phyloP scores from a whole-genome alignment of 2,888 invertebrate species.

The Plebejus melissa region DNA sequence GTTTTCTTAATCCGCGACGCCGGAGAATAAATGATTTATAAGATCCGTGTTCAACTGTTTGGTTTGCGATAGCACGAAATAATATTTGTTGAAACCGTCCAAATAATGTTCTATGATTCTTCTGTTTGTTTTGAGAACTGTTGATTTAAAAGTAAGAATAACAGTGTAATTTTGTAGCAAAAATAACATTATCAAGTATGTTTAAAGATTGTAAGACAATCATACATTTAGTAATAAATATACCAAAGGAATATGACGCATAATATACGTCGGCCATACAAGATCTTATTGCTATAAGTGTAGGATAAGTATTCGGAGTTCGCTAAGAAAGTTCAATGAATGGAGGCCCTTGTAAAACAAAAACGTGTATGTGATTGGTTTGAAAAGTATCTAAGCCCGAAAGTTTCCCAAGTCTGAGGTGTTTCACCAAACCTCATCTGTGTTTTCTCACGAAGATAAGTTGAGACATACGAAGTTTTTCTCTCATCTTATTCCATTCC shows the following conservation, averaged over 20 bases:
- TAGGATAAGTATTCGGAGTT: constrained; percentile 1
- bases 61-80: constrained; percentile 35
- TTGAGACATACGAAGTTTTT: constrained; percentile 34
- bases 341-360: constrained; percentile 18
- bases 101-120: constrained; percentile 19
- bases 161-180: not conserved
- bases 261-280: not conserved
- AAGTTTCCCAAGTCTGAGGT: constrained; percentile 40
- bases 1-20: constrained; percentile 69
- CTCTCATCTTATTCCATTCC: constrained; percentile 36
- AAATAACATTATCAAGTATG: not conserved
- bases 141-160: constrained; percentile 3
- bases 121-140: not conserved
- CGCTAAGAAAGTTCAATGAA: constrained; percentile 14
- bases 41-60: constrained; percentile 44
- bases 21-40: constrained; percentile 72
- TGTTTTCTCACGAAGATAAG: constrained; percentile 42
- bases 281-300: not conserved
- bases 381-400: constrained; percentile 37
- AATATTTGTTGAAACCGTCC: constrained; percentile 31
- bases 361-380: constrained; percentile 38
- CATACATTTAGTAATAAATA: too few species aligned
- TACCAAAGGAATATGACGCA: too few species aligned
- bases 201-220: not conserved
- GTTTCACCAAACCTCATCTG: constrained; percentile 44